Conservation (phyloP, 1,140 invertebrate genomes). For the Saccostrea glomerata region DNA sequence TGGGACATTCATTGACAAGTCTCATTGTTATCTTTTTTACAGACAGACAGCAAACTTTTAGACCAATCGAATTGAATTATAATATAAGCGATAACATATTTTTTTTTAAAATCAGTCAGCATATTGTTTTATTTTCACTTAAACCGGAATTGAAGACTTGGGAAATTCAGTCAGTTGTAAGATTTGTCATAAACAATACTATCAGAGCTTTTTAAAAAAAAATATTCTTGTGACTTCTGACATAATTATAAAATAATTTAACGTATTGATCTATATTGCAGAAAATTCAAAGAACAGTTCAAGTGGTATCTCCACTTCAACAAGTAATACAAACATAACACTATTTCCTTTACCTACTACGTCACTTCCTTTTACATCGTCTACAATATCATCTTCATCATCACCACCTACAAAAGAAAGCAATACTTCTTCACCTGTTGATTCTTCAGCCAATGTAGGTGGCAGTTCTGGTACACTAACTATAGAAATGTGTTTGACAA, state of each 20-base stretch:
- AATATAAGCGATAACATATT: too few relatives aligned
- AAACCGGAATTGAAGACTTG: too few relatives aligned
- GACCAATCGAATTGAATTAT: too few relatives aligned
- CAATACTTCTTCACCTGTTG: not conserved
- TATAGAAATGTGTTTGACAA: not conserved
- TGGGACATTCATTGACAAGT: not conserved
- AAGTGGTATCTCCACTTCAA: not conserved
- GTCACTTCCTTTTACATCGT: not conserved
- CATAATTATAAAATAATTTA: not conserved
- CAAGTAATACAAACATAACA: not conserved
- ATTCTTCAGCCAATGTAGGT: not conserved
- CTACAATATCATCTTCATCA: not conserved
- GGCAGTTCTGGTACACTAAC: not conserved
- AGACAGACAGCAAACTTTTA: not conserved
- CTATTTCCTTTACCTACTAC: not conserved
- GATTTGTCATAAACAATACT: too few relatives aligned
- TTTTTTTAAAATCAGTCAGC: too few relatives aligned
- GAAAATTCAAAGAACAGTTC: not conserved
- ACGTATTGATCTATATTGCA: not conserved
- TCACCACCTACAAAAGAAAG: not conserved
- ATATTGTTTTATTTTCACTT: too few relatives aligned
- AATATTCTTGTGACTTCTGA: too few relatives aligned
- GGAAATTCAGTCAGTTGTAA: too few relatives aligned
- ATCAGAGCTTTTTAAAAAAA: too few relatives aligned
- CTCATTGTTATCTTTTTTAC: not conserved